Evolutionary conservation across 2,113 vertebrate genomes (phyloP).

Genomic region (Sinocyclocheilus anophthalmus): DNA sequence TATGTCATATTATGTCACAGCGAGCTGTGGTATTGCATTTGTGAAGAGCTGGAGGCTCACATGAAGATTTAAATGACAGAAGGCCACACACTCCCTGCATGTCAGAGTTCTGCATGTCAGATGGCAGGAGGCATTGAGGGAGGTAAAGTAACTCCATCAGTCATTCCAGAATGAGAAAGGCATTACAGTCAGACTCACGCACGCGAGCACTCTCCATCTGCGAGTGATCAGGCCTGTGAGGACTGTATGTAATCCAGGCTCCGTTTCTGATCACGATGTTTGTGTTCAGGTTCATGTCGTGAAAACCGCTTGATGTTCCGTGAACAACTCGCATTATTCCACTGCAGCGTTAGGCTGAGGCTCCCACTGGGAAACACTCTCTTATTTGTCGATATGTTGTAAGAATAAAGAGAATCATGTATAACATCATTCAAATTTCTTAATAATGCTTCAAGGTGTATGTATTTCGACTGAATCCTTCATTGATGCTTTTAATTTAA

Average conservation of each 20-base stretch:
- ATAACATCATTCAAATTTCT: constrained; percentile 19
- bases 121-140: constrained; percentile 4
- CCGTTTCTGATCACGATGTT: constrained; percentile 10
- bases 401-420: constrained; percentile 18
- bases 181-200: neutral
- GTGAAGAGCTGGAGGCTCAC: constrained; percentile 8
- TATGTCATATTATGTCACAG: neutral
- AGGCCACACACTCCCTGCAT: neutral
- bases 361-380: neutral
- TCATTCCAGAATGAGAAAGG: constrained; percentile 26
- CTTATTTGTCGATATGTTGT: constrained; percentile 3
- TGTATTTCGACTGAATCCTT: constrained; percentile 16
- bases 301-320: constrained; percentile 6
- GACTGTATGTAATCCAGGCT: neutral
- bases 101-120: constrained; percentile 26
- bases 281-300: constrained; percentile 16
- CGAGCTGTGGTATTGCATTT: constrained; percentile 30
- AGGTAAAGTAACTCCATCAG: constrained; percentile 31
- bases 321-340: neutral
- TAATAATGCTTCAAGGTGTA: constrained; percentile 20
- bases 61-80: constrained; percentile 39
- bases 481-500: constrained; percentile 10
- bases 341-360: neutral
- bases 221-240: constrained; percentile 36
- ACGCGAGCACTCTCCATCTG: constrained; percentile 39